Evolutionary conservation across 2,113 vertebrate species (phyloP).

Genomic region (Syngnathoides biaculeatus): DNA sequence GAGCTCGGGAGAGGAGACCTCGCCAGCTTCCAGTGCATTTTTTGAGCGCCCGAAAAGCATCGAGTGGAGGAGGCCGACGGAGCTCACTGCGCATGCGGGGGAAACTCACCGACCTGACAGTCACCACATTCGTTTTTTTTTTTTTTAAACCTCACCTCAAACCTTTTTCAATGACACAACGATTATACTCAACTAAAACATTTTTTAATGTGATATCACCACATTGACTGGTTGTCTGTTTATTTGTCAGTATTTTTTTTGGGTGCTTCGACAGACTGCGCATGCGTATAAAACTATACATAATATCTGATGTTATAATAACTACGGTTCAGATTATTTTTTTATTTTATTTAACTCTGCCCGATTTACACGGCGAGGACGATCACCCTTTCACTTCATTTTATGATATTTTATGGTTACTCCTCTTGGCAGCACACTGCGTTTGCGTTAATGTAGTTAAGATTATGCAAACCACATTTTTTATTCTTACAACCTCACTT

Average conservation of each 20-base stretch:
- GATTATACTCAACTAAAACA: neutral
- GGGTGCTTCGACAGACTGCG: neutral
- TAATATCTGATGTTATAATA: no score
- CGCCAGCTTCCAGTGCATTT: slow-evolving; percentile 52
- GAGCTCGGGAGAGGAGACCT: slow-evolving; percentile 23
- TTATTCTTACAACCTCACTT: neutral
- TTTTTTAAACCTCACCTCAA: neutral
- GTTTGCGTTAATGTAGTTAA: neutral
- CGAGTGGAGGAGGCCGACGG: slow-evolving; percentile 49
- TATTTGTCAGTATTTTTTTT: neutral
- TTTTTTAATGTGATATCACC: neutral
- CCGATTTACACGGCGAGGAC: no score
- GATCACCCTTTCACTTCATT: no score
- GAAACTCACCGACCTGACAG: neutral
- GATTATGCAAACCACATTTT: no score
- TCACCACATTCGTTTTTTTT: neutral
- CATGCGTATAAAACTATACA: neutral
- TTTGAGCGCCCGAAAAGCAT: slow-evolving; percentile 41
- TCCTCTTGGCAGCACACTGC: neutral
- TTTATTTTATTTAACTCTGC: no score
- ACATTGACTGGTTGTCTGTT: neutral
- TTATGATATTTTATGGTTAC: no score
- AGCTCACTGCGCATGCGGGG: slow-evolving; percentile 59
- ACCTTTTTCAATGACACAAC: neutral
- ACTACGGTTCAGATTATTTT: no score